phyloP scores from a whole-genome alignment of 2,113 vertebrate genomes.

The Puffinus mauretanicus region DNA sequence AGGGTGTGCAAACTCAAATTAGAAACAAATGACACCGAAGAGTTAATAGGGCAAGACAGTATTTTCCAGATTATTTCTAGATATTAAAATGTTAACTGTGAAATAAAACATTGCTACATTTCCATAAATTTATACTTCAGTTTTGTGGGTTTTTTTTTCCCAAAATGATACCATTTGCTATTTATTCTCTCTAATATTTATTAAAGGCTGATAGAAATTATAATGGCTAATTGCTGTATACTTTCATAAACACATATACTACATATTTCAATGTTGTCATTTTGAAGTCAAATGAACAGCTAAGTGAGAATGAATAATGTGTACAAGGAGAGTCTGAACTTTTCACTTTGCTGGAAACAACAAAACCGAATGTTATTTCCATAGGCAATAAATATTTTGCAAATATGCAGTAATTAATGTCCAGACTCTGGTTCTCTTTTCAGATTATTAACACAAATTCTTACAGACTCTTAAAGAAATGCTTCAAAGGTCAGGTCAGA shows the following conservation, averaged over 20 bases:
- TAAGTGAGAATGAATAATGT: neutral
- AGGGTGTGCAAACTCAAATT: no score
- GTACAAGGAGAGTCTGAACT: neutral
- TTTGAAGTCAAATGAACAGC: neutral
- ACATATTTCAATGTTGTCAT: neutral
- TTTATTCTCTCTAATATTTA: neutral
- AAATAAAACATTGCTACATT: neutral
- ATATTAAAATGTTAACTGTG: neutral
- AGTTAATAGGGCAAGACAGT: neutral
- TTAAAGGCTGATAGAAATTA: neutral
- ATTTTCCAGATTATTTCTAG: neutral
- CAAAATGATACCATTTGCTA: fast-evolving
- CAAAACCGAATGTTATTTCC: neutral
- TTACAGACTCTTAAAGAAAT: neutral
- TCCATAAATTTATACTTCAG: neutral
- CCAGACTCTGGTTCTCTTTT: neutral
- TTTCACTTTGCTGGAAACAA: neutral
- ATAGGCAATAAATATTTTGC: neutral
- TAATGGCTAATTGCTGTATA: neutral
- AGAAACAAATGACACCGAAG: neutral
- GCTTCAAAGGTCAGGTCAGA: neutral
- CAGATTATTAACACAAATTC: neutral
- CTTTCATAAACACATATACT: neutral
- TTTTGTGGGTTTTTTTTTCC: neutral
- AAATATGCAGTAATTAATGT: neutral